Evolutionary conservation across 2,888 invertebrate genomes (phyloP), one percentile per base, ranked within the genome.

Genomic region (Parnassius smintheus): DNA sequence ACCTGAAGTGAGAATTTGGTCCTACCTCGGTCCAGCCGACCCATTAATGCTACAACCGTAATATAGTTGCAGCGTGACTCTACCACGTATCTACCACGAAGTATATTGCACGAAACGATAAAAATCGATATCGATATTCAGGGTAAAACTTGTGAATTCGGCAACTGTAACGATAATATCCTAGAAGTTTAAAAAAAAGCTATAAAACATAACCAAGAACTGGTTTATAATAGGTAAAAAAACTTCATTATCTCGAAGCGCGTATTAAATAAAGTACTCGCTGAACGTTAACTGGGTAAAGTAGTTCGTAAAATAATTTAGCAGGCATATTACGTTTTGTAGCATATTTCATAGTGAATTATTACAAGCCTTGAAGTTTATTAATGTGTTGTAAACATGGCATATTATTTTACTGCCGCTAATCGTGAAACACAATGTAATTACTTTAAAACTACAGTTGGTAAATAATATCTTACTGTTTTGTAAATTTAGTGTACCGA

Each of bases 351-450:
- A 64, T 48, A 25, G 60, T 64, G 64, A 64, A 64, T 60, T 64
- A 64, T 64, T 44, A 45, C 64, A 48, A 59, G 64, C 64, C 64
- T 64, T 60, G 64, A 59, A 53, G 59, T 64, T 60, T 64, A 64
- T 60, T 60, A 64, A 64, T 59, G 64, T 53, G 60, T 48, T 60
- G 59, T 64, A 60, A 60, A 64, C 64, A 64, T 64, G 64, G 64
- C 64, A 64, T 64, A 64, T 64, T 64, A 64, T 56, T 64, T 64
- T 49, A 57, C 64, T 52, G 60, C 48, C 60, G 49, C 56, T 52
- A 60, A 64, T 64, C 51, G 64, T 22, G 64, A 48, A 56, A 56
- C 56, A 52, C 60, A 56, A 48, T 56, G 64, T 60, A 56, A 64
- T 64, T 64, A 60, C 60, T 60, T 61, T 56, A 59, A 60, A 60